Evolutionary conservation across 2,113 vertebrate species (phyloP), one percentile per base, ranked within the genome.

Genomic region (Oryzias melastigma): DNA sequence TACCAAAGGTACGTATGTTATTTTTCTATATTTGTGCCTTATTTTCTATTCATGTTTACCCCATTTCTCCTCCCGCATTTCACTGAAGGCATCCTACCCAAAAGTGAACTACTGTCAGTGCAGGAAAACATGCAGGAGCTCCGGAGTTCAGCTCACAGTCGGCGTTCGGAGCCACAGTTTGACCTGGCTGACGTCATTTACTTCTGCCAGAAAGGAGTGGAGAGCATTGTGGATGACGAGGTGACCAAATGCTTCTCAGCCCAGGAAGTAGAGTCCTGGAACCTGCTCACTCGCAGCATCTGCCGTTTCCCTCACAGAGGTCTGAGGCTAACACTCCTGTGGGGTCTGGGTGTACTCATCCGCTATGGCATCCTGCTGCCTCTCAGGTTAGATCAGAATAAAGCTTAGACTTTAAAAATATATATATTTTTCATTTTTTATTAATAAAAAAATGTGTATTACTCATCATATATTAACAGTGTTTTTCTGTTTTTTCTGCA

Each of bases 191-290:
- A 98, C 64, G 94, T 96, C 78, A 92, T 98, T 83, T 94, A 93
- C 62, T 96, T 98, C 82, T 96, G 93, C 88, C 93, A 93, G 40
- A 94, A 94, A 63, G 95, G 94, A 1, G 91, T 96, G 6, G 95
- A 95, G 90, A 96, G 93, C 85, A 96, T 97, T 52, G 92, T 98
- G 90, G 96, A 98, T 0, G 96, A 98, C 5, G 95, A 98, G 77
- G 95, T 98, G 90, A 98, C 95, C 68, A 96, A 96, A 71, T 88
- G 94, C 46, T 98, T 98, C 81, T 93, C 94, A 0, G 93, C 94
- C 0, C 95, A 97, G 79, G 95, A 98, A 77, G 66, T 97, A 80
- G 94, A 95, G 81, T 94, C 92, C 53, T 98, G 96, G 95, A 98
- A 98, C 76, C 82, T 98, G 63, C 90, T 98, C 81, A 98, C 94